These are phyloP conservation scores for Boloria euphrosyne DNA, from an alignment of 2,888 invertebrate species.

Conservation along the genomic window DNA sequence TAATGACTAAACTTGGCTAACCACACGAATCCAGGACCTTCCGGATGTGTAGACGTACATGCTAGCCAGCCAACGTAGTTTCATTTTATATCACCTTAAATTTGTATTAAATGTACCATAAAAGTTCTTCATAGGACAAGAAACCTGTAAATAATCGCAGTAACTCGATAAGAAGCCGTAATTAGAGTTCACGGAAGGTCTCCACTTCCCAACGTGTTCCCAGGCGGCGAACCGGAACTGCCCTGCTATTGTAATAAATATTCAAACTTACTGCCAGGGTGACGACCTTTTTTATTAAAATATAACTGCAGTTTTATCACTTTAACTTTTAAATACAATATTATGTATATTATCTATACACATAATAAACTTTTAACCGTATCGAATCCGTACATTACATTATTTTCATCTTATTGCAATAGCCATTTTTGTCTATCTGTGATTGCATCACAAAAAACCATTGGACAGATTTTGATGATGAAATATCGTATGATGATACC, in stretches of 20 bases:
- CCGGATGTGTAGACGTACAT: too few relatives aligned
- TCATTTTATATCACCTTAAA: too few relatives aligned
- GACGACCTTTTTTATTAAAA: constrained; percentile 9
- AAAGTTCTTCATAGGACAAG: background rate
- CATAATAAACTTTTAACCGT: background rate
- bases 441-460: too few relatives aligned
- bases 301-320: background rate
- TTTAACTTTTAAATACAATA: background rate
- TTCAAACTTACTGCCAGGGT: constrained; percentile 23
- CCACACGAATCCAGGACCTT: too few relatives aligned
- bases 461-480: too few relatives aligned
- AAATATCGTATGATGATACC: too few relatives aligned
- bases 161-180: constrained; percentile 29
- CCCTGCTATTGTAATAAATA: constrained; percentile 34
- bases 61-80: too few relatives aligned
- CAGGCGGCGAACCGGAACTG: constrained; percentile 64
- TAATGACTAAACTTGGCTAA: too few relatives aligned
- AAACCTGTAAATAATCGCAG: background rate
- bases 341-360: background rate
- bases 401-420: too few relatives aligned
- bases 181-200: constrained; percentile 48
- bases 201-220: constrained; percentile 53
- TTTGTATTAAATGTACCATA: too few relatives aligned
- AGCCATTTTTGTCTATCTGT: too few relatives aligned
- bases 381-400: too few relatives aligned